Conservation (phyloP, 2,888 invertebrate species). For the Megaustenia siamemsis region DNA sequence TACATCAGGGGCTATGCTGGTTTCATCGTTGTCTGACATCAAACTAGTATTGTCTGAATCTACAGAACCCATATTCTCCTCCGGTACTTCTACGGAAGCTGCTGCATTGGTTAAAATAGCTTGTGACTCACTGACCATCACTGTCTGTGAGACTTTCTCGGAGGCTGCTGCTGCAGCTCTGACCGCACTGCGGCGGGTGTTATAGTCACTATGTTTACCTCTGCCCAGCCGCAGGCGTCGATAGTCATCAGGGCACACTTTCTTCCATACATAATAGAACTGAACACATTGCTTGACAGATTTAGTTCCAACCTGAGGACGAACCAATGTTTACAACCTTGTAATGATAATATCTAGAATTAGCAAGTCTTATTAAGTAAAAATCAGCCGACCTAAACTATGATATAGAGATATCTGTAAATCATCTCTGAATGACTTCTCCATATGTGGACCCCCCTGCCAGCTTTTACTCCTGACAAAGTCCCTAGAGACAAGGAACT, state of each 20-base stretch:
- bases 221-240: constrained; percentile 87
- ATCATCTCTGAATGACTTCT: too few species aligned
- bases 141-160: constrained; percentile 25
- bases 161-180: constrained; percentile 32
- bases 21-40: constrained; percentile 48
- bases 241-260: constrained; percentile 94
- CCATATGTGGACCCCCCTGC: too few species aligned
- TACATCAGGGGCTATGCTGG: constrained; percentile 47
- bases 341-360: too few species aligned
- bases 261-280: constrained; percentile 99
- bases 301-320: constrained; percentile 88
- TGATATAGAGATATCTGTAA: too few species aligned
- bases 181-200: constrained; percentile 45
- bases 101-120: background rate
- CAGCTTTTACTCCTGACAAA: too few species aligned
- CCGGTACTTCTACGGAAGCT: constrained; percentile 19
- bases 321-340: background rate
- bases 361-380: too few species aligned
- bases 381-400: too few species aligned
- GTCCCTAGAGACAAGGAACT: too few species aligned
- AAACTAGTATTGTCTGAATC: constrained; percentile 50
- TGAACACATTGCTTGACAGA: constrained; percentile 94
- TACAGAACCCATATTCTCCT: constrained; percentile 34
- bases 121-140: constrained; percentile 8
- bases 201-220: constrained; percentile 55